These are phyloP conservation scores for Oxyura jamaicensis DNA, from an alignment of 2,113 vertebrate species.

Conservation along the genomic window DNA sequence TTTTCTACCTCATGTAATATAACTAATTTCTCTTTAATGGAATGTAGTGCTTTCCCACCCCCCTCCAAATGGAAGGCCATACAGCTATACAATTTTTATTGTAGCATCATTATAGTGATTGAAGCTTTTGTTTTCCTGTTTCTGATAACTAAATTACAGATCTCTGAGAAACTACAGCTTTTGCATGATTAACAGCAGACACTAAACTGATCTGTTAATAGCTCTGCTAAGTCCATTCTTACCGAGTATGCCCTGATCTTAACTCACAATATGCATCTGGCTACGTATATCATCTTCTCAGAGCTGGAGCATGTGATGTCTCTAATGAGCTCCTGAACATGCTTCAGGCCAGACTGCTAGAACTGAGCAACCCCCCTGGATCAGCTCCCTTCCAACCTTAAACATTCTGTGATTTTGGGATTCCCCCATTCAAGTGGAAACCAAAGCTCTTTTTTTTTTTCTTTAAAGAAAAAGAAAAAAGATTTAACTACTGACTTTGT, in stretches of 20 bases:
- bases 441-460: background rate
- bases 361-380: background rate
- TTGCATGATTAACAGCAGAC: background rate
- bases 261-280: background rate
- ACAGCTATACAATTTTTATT: background rate
- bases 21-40: background rate
- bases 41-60: background rate
- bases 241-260: background rate
- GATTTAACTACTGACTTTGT: background rate
- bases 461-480: background rate
- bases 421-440: background rate
- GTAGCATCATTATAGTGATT: background rate
- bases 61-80: background rate
- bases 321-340: background rate
- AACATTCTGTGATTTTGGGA: background rate
- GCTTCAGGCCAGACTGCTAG: background rate
- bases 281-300: background rate
- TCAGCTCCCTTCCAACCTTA: background rate
- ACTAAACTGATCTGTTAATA: background rate
- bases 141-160: background rate
- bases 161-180: background rate
- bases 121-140: background rate
- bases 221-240: background rate
- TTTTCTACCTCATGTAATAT: background rate
- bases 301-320: background rate